Base-by-base conservation (phyloP, 2,113 vertebrate genomes). In the Panthera leo region DNA sequence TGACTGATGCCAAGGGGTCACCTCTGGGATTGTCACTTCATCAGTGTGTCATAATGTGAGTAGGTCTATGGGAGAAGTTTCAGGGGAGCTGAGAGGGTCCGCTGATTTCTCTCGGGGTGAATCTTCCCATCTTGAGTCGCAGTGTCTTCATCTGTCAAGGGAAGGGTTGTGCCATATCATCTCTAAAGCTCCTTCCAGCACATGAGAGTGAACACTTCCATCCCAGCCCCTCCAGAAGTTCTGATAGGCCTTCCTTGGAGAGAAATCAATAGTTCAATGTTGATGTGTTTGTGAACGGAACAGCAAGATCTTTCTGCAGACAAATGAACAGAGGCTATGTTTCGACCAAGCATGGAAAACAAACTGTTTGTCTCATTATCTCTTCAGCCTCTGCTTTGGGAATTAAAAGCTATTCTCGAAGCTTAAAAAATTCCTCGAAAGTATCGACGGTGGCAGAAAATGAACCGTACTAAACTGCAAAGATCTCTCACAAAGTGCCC, bases 221-320 rank as follows among this genome's bases (percentile, higher is more conserved):
- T 31, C 73, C 19, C 68, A 80, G 48, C 73, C 85, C 31, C 80
- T 65, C 73, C 18, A 79, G 75, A 94, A 89, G 79, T 75, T 71
- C 88, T 79, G 88, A 93, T 58, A 91, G 55, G 21, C 79, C 55
- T 75, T 87, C 80, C 88, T 80, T n/a, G 16, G 88, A 80, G 80
- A 94, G 79, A 95, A 84, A 55, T 34, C 75, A 79, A 18, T 11
- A 45, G 73, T 80, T 88, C 71, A 67, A 58, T 16, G 7, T 36
- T 65, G 95, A 84, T 73, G 42, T 58, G 83, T 61, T 27, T 36
- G 31, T 68, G 75, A 94, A 36, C 65, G 70, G 63, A 94, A 90
- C 75, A 94, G 34, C 25, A 94, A 85, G 53, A 36, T 73, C 21
- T 78, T 94, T 85, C 85, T 80, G 85, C 80, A 97, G 84, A 94